phyloP scores from a whole-genome alignment of 1,140 invertebrate species.

The Choristoneura fumiferana region DNA sequence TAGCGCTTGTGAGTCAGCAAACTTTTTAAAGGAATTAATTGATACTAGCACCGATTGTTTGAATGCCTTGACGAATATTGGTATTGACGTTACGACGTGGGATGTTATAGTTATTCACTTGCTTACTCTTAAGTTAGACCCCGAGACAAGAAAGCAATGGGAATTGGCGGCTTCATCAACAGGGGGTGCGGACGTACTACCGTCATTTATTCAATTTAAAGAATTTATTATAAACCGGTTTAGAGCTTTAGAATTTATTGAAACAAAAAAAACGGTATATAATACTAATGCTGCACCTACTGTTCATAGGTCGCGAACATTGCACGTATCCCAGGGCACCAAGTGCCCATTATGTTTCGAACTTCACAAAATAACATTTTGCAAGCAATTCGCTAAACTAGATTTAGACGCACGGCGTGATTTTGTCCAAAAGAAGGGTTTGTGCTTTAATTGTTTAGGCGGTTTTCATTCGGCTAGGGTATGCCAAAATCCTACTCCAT shows the following conservation, averaged over 20 bases:
- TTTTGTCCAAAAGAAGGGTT: constrained; percentile 17
- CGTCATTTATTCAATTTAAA: constrained; percentile 6
- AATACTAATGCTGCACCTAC: not conserved
- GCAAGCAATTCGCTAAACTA: constrained; percentile 3
- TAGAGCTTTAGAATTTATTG: constrained; percentile 17
- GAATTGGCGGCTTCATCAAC: not conserved
- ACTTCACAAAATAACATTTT: constrained; percentile 8
- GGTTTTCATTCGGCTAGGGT: constrained; percentile 2
- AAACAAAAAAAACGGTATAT: not conserved
- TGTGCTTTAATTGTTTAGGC: constrained; percentile 9
- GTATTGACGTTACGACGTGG: no score
- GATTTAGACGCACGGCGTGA: not conserved
- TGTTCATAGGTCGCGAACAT: not conserved
- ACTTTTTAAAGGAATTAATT: constrained; percentile 13
- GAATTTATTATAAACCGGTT: no score
- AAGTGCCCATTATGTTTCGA: constrained; percentile 1
- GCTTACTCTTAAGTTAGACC: no score
- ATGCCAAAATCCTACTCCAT: not conserved
- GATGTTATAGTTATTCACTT: no score
- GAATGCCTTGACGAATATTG: constrained; percentile 1
- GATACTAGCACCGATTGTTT: constrained; percentile 12
- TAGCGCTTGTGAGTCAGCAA: constrained; percentile 2
- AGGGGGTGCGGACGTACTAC: not conserved
- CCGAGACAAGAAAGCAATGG: constrained; percentile 8
- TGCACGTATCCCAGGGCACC: not conserved